Conservation (phyloP, 1,140 invertebrate genomes). For the Drosophila ambigua region DNA sequence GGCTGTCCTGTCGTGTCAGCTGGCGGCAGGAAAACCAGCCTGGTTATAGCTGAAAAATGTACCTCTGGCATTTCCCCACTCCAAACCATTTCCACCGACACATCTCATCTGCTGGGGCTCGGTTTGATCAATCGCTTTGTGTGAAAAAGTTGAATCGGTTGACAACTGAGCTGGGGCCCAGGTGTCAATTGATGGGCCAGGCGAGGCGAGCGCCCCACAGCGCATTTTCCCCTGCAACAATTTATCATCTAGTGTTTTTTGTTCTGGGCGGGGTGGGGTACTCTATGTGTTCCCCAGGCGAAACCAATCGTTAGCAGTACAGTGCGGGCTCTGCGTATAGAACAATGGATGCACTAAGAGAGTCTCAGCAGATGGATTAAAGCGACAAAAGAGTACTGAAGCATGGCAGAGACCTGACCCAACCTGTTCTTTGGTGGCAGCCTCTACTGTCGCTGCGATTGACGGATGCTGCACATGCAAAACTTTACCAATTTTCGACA, state of each 20-base stretch:
- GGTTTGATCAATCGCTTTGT: constrained; percentile 54
- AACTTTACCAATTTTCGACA: constrained; percentile 39
- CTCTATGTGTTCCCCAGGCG: not conserved
- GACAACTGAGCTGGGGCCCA: constrained; percentile 40
- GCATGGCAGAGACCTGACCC: too few relatives aligned
- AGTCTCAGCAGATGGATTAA: too few relatives aligned
- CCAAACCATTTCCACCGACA: not conserved
- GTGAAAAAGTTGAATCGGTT: constrained; percentile 44
- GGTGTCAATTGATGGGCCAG: constrained; percentile 58
- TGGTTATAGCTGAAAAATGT: constrained; percentile 14
- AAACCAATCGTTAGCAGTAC: constrained; percentile 42
- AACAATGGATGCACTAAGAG: too few relatives aligned
- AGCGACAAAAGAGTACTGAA: too few relatives aligned
- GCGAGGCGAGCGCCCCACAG: constrained; percentile 8
- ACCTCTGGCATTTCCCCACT: constrained; percentile 11
- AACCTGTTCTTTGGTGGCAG: too few relatives aligned
- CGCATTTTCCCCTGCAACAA: constrained; percentile 37
- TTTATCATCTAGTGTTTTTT: constrained; percentile 68
- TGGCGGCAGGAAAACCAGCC: constrained; percentile 2
- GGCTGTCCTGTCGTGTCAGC: too few relatives aligned
- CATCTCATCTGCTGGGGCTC: not conserved
- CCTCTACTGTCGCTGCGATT: constrained; percentile 35
- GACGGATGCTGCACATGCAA: constrained; percentile 45
- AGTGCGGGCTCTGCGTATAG: not conserved
- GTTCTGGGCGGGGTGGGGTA: not conserved